Evolutionary conservation across 2,113 vertebrate genomes (phyloP).

Genomic region (Cisticola juncidis): DNA sequence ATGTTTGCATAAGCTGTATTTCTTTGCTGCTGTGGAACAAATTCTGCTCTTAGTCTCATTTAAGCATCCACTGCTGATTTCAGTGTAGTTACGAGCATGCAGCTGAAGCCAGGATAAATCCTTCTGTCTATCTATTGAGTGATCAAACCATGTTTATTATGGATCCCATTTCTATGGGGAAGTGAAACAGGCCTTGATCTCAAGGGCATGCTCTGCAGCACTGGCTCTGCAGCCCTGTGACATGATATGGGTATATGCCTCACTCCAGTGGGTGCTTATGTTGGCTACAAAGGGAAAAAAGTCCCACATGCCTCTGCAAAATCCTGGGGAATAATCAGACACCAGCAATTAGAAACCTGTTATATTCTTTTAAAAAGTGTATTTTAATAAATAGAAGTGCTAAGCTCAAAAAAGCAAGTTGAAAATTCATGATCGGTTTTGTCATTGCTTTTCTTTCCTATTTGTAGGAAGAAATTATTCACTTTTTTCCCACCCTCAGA

Average conservation of each 20-base stretch:
- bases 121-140: neutral
- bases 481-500: slow-evolving; percentile 69
- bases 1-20: neutral
- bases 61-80: neutral
- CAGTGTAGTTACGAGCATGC: neutral
- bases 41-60: neutral
- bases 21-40: neutral
- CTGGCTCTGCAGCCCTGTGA: fast-evolving
- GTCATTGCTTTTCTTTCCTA: slow-evolving; percentile 68
- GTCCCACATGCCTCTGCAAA: neutral
- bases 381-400: slow-evolving; percentile 56
- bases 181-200: neutral
- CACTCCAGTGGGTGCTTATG: neutral
- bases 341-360: slow-evolving; percentile 29
- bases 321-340: neutral
- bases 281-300: neutral
- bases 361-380: slow-evolving; percentile 42
- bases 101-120: neutral
- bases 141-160: neutral
- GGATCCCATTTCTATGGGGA: neutral
- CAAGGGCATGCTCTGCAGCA: neutral
- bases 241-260: neutral
- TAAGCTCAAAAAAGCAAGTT: slow-evolving; percentile 44
- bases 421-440: slow-evolving; percentile 67
- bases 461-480: slow-evolving; percentile 74